These are phyloP conservation scores for Numenius phaeopus DNA, from an alignment of 2,797 vertebrate species.

Conservation along the genomic window DNA sequence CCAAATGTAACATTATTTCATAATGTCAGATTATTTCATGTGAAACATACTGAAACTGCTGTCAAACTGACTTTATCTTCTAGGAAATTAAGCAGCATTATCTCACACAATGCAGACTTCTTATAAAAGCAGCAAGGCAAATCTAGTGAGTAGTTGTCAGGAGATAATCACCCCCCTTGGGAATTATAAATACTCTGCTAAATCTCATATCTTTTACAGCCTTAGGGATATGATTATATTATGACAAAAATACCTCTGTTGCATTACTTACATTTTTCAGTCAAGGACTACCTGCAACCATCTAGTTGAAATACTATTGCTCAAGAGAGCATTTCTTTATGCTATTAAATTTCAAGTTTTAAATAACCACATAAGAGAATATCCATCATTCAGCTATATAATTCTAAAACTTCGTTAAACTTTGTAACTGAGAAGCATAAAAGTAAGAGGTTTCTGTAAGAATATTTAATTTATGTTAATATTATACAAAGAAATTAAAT, in stretches of 20 bases:
- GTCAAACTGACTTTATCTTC: constrained; percentile 73
- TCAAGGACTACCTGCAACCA: constrained; percentile 15
- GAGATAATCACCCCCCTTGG: constrained; percentile 71
- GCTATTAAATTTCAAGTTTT: constrained; percentile 33
- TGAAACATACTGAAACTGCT: constrained; percentile 66
- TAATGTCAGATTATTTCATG: constrained; percentile 54
- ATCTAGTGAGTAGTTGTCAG: constrained; percentile 60
- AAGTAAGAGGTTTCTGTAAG: background rate
- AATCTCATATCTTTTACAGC: constrained; percentile 58
- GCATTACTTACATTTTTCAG: constrained; percentile 46
- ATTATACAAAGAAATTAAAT: background rate
- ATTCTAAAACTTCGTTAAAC: background rate
- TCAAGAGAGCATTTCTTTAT: constrained; percentile 15
- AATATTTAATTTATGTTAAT: background rate
- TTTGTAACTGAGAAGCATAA: background rate
- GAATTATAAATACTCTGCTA: constrained; percentile 68
- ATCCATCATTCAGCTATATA: background rate
- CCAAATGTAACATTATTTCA: constrained; percentile 58
- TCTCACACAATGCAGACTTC: constrained; percentile 69
- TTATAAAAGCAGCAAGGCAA: constrained; percentile 61
- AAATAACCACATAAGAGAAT: constrained; percentile 3
- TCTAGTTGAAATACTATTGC: background rate
- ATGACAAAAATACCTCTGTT: constrained; percentile 61
- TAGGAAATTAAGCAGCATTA: constrained; percentile 74
- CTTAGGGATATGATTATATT: constrained; percentile 60